Percentiles rank a stretch among this genome's conserved stretches.
phyloP scores from a whole-genome alignment of 1,140 invertebrate species.

The Saccostrea glomerata region DNA sequence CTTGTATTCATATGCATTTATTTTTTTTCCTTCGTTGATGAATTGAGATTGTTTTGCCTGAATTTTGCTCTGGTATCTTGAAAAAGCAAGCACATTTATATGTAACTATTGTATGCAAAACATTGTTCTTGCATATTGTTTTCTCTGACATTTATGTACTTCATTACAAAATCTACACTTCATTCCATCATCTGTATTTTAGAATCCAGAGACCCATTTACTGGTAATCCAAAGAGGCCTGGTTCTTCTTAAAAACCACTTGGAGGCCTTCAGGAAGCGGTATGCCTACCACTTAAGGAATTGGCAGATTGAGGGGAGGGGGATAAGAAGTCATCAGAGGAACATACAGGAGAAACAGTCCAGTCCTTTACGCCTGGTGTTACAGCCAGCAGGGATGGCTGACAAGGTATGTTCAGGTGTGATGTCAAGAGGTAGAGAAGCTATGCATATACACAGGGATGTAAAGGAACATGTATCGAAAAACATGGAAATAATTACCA shows the following conservation, averaged over 20 bases:
- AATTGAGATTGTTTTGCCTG: no score
- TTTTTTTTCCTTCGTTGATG: no score
- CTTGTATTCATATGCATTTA: background rate
- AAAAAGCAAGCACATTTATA: no score
- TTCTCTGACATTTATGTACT: no score
- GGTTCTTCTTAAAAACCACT: constrained; percentile 91
- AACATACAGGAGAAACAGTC: constrained; percentile 82
- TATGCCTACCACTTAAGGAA: constrained; percentile 79
- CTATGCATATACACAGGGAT: background rate
- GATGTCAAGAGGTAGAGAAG: background rate
- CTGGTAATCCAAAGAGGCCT: constrained; percentile 93
- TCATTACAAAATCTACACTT: background rate
- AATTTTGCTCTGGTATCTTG: no score
- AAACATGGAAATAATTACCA: background rate
- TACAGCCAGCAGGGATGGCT: constrained; percentile 91
- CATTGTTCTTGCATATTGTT: no score
- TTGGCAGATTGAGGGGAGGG: constrained; percentile 88
- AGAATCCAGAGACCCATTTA: constrained; percentile 87
- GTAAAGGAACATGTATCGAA: background rate
- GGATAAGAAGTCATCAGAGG: constrained; percentile 86
- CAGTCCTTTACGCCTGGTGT: constrained; percentile 85
- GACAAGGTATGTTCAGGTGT: constrained; percentile 74
- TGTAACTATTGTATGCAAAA: no score
- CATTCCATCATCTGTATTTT: constrained; percentile 42
- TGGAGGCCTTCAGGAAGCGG: constrained; percentile 93